These are phyloP conservation scores for Crypturellus tataupa DNA, from an alignment of 2,797 vertebrate genomes.

Conservation along the genomic window DNA sequence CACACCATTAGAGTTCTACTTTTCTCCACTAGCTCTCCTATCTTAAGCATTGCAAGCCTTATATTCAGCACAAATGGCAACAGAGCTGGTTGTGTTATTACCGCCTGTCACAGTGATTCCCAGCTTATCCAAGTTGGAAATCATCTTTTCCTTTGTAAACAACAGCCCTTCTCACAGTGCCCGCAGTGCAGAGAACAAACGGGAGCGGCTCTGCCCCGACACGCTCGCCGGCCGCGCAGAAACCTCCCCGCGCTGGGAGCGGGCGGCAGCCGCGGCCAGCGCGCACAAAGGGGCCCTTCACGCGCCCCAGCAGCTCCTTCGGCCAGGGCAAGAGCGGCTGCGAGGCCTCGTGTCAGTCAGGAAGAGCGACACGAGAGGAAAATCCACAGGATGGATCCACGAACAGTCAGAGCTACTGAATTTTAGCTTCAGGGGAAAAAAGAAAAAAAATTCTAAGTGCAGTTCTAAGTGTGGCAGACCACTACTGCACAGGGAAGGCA, in stretches of 20 bases:
- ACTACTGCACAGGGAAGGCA: neutral
- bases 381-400: neutral
- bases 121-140: slow-evolving; percentile 23
- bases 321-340: neutral
- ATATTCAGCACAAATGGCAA: neutral
- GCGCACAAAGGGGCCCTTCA: slow-evolving; percentile 25
- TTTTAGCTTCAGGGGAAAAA: neutral
- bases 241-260: neutral
- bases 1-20: neutral
- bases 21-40: neutral
- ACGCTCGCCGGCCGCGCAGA: neutral
- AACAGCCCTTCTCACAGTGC: neutral
- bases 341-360: accelerated
- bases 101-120: slow-evolving; percentile 25
- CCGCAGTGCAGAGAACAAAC: slow-evolving; percentile 4
- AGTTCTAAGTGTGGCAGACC: neutral
- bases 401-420: neutral
- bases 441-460: too few relatives aligned
- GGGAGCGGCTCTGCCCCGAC: neutral
- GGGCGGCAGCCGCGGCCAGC: accelerated
- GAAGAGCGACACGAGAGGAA: neutral
- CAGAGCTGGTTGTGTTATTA: neutral
- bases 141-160: slow-evolving; percentile 51
- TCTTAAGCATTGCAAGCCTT: neutral
- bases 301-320: neutral